A percentile compares a stretch with the other conserved stretches of the same genome.
Conservation (phyloP, 53 echinoderm and acorn worm genomes). For the Stichopus horrens region DNA sequence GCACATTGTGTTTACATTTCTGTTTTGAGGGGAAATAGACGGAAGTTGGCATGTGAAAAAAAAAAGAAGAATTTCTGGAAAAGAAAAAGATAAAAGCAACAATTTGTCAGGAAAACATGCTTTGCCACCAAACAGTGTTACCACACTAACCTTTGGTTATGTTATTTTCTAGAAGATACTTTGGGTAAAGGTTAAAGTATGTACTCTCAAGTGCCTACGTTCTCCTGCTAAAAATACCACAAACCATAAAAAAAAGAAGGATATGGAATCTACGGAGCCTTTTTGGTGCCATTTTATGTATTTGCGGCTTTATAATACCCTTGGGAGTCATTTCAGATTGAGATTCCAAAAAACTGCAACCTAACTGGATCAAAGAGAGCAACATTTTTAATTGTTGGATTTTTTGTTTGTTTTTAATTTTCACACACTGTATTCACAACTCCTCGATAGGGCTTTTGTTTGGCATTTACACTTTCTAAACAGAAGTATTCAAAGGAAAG, state of each 20-base stretch:
- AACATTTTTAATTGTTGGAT: no score
- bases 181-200: constrained; percentile 6
- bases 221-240: not conserved
- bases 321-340: no score
- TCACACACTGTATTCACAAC: no score
- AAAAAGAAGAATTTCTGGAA: not conserved
- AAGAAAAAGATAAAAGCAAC: not conserved
- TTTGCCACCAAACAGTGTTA: not conserved
- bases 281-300: not conserved
- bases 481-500: no score
- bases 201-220: not conserved
- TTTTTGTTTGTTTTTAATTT: no score
- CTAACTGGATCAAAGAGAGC: no score
- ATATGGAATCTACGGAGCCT: not conserved
- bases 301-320: no score
- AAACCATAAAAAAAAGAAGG: not conserved
- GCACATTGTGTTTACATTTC: not conserved
- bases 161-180: not conserved
- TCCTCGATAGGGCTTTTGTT: no score
- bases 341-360: no score
- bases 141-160: constrained; percentile 7
- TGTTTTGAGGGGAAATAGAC: no score
- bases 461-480: no score
- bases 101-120: not conserved
- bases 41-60: no score